These are phyloP conservation scores for Sander lucioperca DNA, from an alignment of 2,113 vertebrate genomes.

Conservation along the genomic window DNA sequence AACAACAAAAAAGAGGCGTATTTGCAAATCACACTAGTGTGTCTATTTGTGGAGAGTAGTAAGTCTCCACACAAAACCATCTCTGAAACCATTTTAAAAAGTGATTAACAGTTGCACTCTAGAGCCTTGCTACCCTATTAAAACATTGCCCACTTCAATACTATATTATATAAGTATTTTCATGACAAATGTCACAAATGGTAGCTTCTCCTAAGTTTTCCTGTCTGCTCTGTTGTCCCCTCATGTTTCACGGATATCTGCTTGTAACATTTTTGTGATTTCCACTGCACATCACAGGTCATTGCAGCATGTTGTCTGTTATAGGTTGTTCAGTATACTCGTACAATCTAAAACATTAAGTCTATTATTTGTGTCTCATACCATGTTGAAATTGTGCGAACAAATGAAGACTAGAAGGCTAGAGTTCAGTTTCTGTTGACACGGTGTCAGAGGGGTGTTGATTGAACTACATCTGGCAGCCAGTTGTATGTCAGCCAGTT, in stretches of 20 bases:
- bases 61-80: not conserved
- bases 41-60: not conserved
- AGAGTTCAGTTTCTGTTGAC: not conserved
- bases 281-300: not conserved
- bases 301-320: not conserved
- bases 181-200: constrained; percentile 1
- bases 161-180: not conserved
- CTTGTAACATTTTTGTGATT: not conserved
- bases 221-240: constrained; percentile 9
- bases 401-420: not conserved
- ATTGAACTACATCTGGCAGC: not conserved
- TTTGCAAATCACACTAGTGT: not conserved
- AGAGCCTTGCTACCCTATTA: not conserved
- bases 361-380: not conserved
- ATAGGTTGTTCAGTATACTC: not conserved
- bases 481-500: not conserved
- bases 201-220: not conserved
- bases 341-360: not conserved
- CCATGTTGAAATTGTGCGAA: not conserved
- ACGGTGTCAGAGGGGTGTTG: not conserved
- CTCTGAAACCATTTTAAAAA: not conserved
- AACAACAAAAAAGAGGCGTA: not conserved
- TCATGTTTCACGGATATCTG: not conserved
- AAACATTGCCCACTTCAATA: not conserved
- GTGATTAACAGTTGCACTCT: not conserved